Base-by-base conservation (phyloP, 2,113 vertebrate genomes). In the Leptobrachium leishanense region DNA sequence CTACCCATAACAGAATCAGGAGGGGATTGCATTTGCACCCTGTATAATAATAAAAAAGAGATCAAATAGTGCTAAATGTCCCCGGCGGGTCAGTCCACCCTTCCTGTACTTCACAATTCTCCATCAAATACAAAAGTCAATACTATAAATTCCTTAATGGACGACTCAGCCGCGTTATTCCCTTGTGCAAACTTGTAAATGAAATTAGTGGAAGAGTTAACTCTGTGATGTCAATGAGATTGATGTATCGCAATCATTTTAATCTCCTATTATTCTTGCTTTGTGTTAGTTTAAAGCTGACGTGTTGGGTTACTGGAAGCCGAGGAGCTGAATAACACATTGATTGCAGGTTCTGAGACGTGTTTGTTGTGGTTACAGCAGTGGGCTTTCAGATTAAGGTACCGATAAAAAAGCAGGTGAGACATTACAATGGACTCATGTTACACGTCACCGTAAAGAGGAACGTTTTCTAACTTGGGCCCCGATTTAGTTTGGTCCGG, bases 301-400 rank as follows among this genome's bases (percentile, higher is more conserved):
- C 13, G 10, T 77, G 55, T 43, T 68, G 4, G 67, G 41, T 59
- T 44, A 68, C 75, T 12, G 75, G 44, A 75, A 76, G 10, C 2
- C 53, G 57, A 8, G 11, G 4, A 43, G 41, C n/a, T 43, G 50
- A 68, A 76, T 57, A 55, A 40, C 40, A 67, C 64, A 50, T 13
- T 68, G 50, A 76, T 68, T n/a, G 8, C 44, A 31, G 43, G 50
- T 6, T 11, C 11, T 12, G 3, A 11, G 1, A 12, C 4, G 5
- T 12, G 12, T 10, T 5, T 43, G 66, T 43, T 76, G 65, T 76
- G 74, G 74, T 76, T 55, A 66, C 41, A 55, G 74, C 1, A 39
- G 1, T 13, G 53, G 13, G 13, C 11, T 12, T 4, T 12, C 1
- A 12, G 11, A 15, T 59, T 59, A 59, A 15, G 10, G 13, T 4